Evolutionary conservation across 92 coral and sea anemone genomes (phyloP).

Genomic region (Epizoanthus ramosus): DNA sequence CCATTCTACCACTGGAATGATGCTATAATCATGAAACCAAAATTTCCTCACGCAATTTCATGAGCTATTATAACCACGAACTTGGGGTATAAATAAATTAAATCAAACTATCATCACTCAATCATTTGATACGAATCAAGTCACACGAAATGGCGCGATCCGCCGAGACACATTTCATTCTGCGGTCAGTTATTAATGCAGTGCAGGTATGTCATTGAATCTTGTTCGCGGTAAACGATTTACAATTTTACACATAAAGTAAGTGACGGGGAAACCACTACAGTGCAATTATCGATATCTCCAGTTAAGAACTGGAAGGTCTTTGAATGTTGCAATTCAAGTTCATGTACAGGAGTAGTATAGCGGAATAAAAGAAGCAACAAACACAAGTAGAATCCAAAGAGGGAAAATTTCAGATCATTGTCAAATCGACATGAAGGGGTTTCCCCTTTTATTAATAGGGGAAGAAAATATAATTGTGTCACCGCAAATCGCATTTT

Average conservation of each 20-base stretch:
- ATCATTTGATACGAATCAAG: slow-evolving; percentile 17
- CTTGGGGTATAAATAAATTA: not conserved
- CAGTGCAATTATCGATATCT: not conserved
- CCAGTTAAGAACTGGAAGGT: not conserved
- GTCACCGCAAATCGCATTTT: not conserved
- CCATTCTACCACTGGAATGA: not conserved
- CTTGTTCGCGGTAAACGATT: slow-evolving; percentile 30
- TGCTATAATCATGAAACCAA: not conserved
- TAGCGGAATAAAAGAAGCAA: slow-evolving; percentile 2
- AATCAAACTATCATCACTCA: slow-evolving; percentile 6
- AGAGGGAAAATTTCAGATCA: slow-evolving; percentile 9
- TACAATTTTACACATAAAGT: not conserved
- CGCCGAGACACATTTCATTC: slow-evolving; percentile 32
- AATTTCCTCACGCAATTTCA: not conserved
- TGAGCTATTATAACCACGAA: not conserved
- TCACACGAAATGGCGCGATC: slow-evolving; percentile 38
- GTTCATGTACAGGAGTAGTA: not conserved
- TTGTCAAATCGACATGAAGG: slow-evolving; percentile 3
- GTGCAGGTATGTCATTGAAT: slow-evolving; percentile 27
- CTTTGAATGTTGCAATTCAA: not conserved
- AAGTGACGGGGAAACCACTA: slow-evolving; percentile 5
- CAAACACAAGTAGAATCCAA: not conserved
- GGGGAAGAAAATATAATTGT: slow-evolving; percentile 4
- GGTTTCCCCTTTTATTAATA: slow-evolving; percentile 15
- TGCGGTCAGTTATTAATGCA: slow-evolving; percentile 8